Percentiles rank a stretch among this genome's conserved stretches.
Conservation (phyloP, 2,113 vertebrate species). For the Plecturocebus donacophilus region DNA sequence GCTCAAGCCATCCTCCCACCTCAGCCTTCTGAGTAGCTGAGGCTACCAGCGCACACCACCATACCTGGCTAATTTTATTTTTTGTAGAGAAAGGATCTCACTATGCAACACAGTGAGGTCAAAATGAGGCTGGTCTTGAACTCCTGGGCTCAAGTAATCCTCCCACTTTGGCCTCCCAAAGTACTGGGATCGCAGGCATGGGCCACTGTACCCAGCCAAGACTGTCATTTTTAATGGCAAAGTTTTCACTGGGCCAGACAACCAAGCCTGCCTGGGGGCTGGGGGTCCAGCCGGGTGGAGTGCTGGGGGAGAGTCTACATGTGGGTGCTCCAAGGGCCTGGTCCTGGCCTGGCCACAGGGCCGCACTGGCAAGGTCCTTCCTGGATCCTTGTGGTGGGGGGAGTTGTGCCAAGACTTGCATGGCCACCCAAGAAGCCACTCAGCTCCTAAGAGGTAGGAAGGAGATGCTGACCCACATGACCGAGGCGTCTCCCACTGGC, state of each 20-base stretch:
- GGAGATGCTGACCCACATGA: fast-evolving
- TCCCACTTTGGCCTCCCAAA: too few species aligned
- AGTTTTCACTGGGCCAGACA: background rate
- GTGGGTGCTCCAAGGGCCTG: too few species aligned
- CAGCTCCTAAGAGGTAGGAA: background rate
- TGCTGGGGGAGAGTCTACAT: background rate
- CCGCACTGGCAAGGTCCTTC: background rate
- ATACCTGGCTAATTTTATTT: too few species aligned
- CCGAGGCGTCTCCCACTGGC: background rate
- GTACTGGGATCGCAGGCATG: too few species aligned
- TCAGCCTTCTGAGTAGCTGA: too few species aligned
- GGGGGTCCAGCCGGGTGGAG: background rate
- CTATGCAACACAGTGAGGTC: too few species aligned
- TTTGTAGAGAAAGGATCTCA: too few species aligned
- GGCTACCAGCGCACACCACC: too few species aligned
- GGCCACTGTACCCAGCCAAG: background rate
- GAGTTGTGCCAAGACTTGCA: too few species aligned
- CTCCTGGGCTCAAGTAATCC: too few species aligned
- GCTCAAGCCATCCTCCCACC: too few species aligned
- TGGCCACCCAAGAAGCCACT: background rate
- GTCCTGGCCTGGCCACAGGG: background rate
- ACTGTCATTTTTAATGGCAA: background rate
- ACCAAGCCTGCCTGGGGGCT: background rate
- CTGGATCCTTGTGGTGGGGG: fast-evolving
- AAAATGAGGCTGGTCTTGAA: too few species aligned